phyloP scores from a whole-genome alignment of 2,113 vertebrate genomes.

The Clarias magur region DNA sequence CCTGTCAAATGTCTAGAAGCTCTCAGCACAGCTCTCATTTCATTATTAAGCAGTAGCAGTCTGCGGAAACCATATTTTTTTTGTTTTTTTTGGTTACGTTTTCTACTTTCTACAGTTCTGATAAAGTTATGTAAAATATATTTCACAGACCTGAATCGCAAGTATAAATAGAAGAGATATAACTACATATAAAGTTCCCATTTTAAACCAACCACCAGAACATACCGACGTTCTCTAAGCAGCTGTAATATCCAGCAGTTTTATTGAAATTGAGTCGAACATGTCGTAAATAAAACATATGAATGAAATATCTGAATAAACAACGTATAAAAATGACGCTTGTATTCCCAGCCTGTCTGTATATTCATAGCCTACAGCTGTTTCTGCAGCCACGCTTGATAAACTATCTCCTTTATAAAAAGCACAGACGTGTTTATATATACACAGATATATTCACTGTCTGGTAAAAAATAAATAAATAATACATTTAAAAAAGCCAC shows the following conservation, averaged over 20 bases:
- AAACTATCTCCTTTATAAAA: not conserved
- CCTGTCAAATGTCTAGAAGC: not conserved
- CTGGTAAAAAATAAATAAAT: too few relatives aligned
- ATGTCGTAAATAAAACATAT: not conserved
- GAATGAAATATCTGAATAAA: not conserved
- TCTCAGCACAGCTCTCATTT: not conserved
- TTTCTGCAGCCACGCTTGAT: not conserved
- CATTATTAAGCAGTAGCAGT: not conserved
- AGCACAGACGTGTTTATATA: not conserved
- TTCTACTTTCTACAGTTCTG: not conserved
- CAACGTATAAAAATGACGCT: not conserved
- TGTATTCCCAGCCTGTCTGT: not conserved
- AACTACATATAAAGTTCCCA: not conserved
- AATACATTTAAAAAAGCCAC: too few relatives aligned
- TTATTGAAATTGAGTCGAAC: not conserved
- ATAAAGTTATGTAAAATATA: not conserved
- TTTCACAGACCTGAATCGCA: not conserved
- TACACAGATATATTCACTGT: too few relatives aligned
- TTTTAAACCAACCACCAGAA: not conserved
- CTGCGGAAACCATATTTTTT: not conserved
- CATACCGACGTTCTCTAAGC: not conserved
- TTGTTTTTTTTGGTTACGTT: too few relatives aligned
- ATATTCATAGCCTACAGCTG: slow-evolving; percentile 10
- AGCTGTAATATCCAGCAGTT: not conserved
- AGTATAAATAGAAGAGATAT: not conserved